Conservation (phyloP, 2,888 invertebrate species). For the Congeria kusceri region DNA sequence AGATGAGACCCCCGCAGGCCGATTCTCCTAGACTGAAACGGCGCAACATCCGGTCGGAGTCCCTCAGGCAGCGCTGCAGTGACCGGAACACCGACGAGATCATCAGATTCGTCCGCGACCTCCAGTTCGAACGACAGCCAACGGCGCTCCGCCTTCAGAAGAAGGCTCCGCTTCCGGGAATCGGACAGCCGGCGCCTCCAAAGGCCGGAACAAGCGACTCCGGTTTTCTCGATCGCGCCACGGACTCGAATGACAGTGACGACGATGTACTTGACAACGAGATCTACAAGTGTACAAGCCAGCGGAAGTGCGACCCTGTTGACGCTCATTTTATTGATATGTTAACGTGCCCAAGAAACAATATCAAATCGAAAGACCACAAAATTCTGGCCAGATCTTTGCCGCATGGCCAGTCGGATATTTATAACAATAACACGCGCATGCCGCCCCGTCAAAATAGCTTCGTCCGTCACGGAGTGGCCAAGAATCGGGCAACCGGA, state of each 20-base stretch:
- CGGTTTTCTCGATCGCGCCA: conserved; percentile 66
- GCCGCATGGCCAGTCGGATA: conserved; percentile 26
- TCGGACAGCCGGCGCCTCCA: conserved; percentile 57
- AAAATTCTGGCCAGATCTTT: conserved; percentile 56
- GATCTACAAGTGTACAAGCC: conserved; percentile 51
- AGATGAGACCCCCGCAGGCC: conserved; percentile 53
- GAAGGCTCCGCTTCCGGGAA: conserved; percentile 71
- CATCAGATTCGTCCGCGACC: conserved; percentile 71
- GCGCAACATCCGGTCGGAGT: conserved; percentile 39
- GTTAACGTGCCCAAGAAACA: conserved; percentile 54
- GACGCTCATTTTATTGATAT: conserved; percentile 62
- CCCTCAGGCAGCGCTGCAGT: conserved; percentile 56
- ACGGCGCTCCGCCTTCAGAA: conserved; percentile 70
- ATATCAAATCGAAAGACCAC: conserved; percentile 59
- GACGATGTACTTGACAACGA: conserved; percentile 70
- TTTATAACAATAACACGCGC: conserved; percentile 43
- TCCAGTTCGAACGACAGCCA: conserved; percentile 72
- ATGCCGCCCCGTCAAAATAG: conserved; percentile 40
- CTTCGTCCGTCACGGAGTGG: conserved; percentile 32
- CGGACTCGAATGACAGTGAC: conserved; percentile 65
- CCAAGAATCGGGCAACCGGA: conserved; percentile 30
- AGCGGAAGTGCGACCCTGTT: conserved; percentile 44
- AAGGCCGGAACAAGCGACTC: conserved; percentile 62
- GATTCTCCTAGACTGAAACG: conserved; percentile 47
- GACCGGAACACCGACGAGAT: conserved; percentile 73